Percentiles rank a stretch among this genome's conserved stretches.
Evolutionary conservation across 1,140 invertebrate genomes (phyloP).

Genomic region (Chionoecetes opilio): DNA sequence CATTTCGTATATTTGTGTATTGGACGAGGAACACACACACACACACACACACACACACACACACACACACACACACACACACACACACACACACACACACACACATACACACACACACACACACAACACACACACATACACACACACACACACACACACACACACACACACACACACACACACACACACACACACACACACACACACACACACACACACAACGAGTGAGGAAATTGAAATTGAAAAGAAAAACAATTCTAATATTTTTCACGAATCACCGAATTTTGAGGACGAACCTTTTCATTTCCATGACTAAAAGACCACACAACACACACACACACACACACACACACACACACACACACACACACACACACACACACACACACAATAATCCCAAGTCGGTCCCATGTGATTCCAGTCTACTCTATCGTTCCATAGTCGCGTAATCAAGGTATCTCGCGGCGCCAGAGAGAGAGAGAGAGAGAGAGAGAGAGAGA

Average conservation of each 20-base stretch:
- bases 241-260: too few relatives aligned
- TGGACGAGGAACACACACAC: not conserved
- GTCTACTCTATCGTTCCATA: not conserved
- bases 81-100: conserved; percentile 2
- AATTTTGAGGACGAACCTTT: too few relatives aligned
- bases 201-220: not conserved
- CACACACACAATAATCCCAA: not conserved
- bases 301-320: too few relatives aligned
- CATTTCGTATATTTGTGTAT: not conserved
- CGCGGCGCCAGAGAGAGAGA: not conserved
- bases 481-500: not conserved
- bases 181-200: conserved; percentile 12
- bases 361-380: conserved; percentile 19
- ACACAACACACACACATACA: too few relatives aligned
- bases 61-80: too few relatives aligned
- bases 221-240: too few relatives aligned
- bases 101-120: not conserved
- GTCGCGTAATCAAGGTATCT: not conserved
- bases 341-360: not conserved
- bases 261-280: too few relatives aligned
- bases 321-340: too few relatives aligned
- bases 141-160: too few relatives aligned
- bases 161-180: too few relatives aligned
- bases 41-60: too few relatives aligned
- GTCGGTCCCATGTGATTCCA: not conserved